phyloP scores from a whole-genome alignment of 2,888 invertebrate species.

The Nemotelus nigrinus region DNA sequence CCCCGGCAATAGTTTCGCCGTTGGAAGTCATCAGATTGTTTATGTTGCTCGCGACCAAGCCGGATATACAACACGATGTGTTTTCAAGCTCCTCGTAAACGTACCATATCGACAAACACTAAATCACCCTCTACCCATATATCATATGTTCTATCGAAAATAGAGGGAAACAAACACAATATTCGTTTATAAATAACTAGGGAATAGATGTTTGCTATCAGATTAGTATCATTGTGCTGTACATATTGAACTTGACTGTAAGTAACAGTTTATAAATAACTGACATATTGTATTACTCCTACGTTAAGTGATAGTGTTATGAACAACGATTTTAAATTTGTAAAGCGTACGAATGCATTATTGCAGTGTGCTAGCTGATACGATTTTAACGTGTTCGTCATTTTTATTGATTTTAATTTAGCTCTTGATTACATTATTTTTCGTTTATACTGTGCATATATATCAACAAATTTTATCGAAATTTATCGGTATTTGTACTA shows the following conservation, averaged over 20 bases:
- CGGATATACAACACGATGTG: conserved; percentile 66
- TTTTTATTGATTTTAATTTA: no score
- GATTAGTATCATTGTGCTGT: conserved; percentile 34
- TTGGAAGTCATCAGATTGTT: conserved; percentile 65
- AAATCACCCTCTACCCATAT: conserved; percentile 51
- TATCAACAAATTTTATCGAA: no score
- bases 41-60: conserved; percentile 66
- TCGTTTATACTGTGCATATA: no score
- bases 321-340: conserved; percentile 28
- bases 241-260: conserved; percentile 40
- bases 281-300: conserved; percentile 25
- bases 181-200: neutral
- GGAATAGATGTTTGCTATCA: conserved; percentile 2
- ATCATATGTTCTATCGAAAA: conserved; percentile 50
- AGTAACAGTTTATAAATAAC: conserved; percentile 34
- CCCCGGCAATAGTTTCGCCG: conserved; percentile 63
- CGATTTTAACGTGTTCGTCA: no score
- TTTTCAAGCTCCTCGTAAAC: conserved; percentile 59
- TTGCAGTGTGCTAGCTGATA: no score
- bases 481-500: no score
- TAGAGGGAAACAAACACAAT: neutral
- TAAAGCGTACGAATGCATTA: neutral
- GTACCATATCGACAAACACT: conserved; percentile 48
- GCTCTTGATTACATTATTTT: no score
- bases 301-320: conserved; percentile 36